Evolutionary conservation across 2,113 vertebrate species (phyloP), one percentile per base, ranked within the genome.

Genomic region (Meriones unguiculatus): DNA sequence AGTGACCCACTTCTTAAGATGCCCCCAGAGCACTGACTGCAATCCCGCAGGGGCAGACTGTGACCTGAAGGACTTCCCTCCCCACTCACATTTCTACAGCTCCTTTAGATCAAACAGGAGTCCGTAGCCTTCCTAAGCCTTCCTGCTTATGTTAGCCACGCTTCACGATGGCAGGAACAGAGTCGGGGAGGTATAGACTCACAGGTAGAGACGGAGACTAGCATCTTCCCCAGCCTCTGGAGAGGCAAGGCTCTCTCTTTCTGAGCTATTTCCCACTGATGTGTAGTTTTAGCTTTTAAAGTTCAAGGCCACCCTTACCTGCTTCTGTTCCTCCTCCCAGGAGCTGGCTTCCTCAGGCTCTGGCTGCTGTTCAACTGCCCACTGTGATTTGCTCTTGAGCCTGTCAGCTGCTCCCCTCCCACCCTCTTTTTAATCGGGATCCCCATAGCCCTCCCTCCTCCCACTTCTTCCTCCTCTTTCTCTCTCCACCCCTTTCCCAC

Each of bases 331-430:
- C 94, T 97, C 90, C 94, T 95, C 84, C 95, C 96, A 90, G 94
- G 72, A 81, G 24, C 75, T 78, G 88, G 87, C 70, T 91, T 70
- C 92, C 96, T 32, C 0, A 4, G 0, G 25, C 96, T 96, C 97
- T 92, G 72, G 96, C 97, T 88, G 59, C 67, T 78, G 70, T 73
- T 72, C 32, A 86, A 5, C 95, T 88, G 86, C 87, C 92, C 90
- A 69, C 95, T 81, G 87, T 64, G 93, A 89, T 95, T 85, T 59
- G 97, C 89, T 96, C 98, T 97, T 90, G 91, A 89, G 89, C 89
- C 62, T 91, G 98, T 97, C 98, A 97, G 91, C 97, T 97, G 98
- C 94, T 97, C 98, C 97, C 96, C 97, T 98, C 95, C 97, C 95
- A 97, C 97, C 97, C 98, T 97, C 97, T 95, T 96, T 98, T 96